phyloP scores from a whole-genome alignment of 2,113 vertebrate species.

The Mystacornis crossleyi region DNA sequence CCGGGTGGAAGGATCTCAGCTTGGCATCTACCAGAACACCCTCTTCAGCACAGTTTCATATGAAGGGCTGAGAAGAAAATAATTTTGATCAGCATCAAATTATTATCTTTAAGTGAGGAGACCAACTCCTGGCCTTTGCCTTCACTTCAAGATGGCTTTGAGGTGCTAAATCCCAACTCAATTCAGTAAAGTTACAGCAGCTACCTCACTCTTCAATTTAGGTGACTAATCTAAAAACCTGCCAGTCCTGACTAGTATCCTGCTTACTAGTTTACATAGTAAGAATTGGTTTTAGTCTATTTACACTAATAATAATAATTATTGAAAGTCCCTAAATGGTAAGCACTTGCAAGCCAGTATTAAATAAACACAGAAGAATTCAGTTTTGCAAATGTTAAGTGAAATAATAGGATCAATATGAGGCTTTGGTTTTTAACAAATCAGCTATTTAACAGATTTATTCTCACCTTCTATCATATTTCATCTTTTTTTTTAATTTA shows the following conservation, averaged over 20 bases:
- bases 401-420: not conserved
- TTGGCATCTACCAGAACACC: not conserved
- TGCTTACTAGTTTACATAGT: not conserved
- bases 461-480: not conserved
- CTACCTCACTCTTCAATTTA: not conserved
- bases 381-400: not conserved
- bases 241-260: not conserved
- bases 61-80: not conserved
- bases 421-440: not conserved
- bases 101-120: not conserved
- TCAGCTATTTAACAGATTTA: not conserved
- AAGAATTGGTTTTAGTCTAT: not conserved
- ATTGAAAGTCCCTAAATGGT: not conserved
- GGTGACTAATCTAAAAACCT: not conserved
- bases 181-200: not conserved
- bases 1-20: not conserved
- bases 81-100: not conserved
- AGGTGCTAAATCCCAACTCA: not conserved
- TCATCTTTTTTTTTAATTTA: fast-evolving
- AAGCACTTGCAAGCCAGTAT: not conserved
- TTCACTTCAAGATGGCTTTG: not conserved
- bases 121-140: not conserved
- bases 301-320: not conserved
- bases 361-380: not conserved
- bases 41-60: not conserved